Evolutionary conservation across 2,113 vertebrate genomes (phyloP).

Genomic region (Tragelaphus scriptus): DNA sequence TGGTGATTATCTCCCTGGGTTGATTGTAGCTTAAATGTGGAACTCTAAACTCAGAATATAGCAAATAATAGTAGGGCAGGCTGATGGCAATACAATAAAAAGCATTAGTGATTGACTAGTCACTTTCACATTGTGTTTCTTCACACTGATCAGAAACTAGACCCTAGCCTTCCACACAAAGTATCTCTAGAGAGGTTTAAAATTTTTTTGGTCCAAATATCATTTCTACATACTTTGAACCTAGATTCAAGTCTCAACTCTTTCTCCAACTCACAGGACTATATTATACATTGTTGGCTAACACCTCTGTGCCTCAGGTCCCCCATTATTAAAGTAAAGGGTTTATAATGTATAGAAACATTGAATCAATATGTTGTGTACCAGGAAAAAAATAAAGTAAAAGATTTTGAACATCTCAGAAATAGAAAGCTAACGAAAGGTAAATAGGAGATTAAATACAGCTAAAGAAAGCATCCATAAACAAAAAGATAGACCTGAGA

Average conservation of each 20-base stretch:
- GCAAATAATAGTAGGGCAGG: neutral
- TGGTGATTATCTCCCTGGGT: neutral
- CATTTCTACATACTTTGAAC: neutral
- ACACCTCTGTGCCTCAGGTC: neutral
- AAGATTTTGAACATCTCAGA: neutral
- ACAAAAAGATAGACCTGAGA: neutral
- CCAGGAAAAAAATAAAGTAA: neutral
- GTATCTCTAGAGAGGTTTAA: neutral
- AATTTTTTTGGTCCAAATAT: neutral
- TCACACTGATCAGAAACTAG: neutral
- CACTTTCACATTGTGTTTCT: neutral
- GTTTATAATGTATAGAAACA: neutral
- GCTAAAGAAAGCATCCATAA: neutral
- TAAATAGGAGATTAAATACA: neutral
- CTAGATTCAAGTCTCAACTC: neutral
- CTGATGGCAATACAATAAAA: neutral
- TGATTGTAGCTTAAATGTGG: neutral
- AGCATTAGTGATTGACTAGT: neutral
- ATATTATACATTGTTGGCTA: neutral
- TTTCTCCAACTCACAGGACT: neutral
- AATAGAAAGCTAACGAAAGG: neutral
- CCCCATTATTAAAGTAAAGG: neutral
- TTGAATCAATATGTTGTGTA: neutral
- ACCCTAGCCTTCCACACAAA: neutral
- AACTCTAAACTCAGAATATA: neutral